Evolutionary conservation across 2,888 invertebrate genomes (phyloP), one percentile per base, ranked within the genome.

Genomic region (Spialia ferax): DNA sequence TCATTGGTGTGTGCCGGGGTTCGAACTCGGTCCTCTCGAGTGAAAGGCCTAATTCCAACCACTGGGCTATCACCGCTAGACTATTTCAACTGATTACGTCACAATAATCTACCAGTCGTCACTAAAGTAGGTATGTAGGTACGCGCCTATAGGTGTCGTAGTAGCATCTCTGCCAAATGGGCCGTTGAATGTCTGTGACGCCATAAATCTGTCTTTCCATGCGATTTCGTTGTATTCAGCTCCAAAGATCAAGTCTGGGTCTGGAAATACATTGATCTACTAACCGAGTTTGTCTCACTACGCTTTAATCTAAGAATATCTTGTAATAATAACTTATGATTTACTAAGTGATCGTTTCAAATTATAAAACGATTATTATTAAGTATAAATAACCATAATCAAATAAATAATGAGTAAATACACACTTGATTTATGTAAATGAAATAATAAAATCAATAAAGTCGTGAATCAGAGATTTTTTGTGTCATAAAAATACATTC

Each of bases 201-300:
- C 15, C 15, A 15, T 15, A 42, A 42, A 42, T 42, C 42, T 42
- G 42, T 42, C 42, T 42, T 38, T 38, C 7, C n/a, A 7, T 15
- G 7, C 42, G 15, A 15, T 42, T 15, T 15, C 42, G 42, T 42
- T 15, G 42, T 42, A 42, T 42, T 42, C 42, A 42, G 42, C 42
- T 42, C 42, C 42, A 15, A 42, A 42, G 42, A 42, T 45, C 45
- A 18, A 18, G 45, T 18, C 45, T 42, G 15, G 42, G 15, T 42
- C 42, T 42, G 42, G 42, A 42, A 42, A 42, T 42, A 42, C 15
- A 42, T 42, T 42, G 42, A 42, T 42, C 42, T 42, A 42, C 6
- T 42, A 7, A 42, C 42, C 42, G 42, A 42, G 42, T 15, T 42
- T 15, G 42, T 42, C 15, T 42, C 15, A 11, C 42, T 15, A 42